These are phyloP conservation scores for Agrilus planipennis DNA, from an alignment of 1,140 invertebrate genomes.

Conservation along the genomic window DNA sequence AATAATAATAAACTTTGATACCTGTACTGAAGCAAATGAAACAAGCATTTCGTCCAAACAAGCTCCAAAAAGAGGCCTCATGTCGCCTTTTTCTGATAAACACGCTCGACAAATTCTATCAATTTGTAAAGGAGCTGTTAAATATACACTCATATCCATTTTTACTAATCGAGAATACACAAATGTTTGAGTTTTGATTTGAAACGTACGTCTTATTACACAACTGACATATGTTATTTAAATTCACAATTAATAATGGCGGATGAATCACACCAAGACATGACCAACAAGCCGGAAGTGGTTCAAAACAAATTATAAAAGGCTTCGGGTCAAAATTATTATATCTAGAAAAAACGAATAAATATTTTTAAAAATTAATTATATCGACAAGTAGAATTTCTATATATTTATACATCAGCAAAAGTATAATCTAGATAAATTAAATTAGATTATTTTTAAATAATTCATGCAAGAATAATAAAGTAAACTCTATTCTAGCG, in stretches of 20 bases:
- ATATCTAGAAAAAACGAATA: background rate
- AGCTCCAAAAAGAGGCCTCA: constrained; percentile 35
- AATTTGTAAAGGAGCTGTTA: constrained; percentile 30
- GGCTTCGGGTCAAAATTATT: constrained; percentile 2
- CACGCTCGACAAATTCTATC: constrained; percentile 35
- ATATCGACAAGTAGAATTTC: no score
- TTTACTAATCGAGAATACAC: constrained; percentile 20
- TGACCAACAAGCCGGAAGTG: no score
- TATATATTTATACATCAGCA: no score
- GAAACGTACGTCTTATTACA: constrained; percentile 16
- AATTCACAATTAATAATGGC: constrained; percentile 6
- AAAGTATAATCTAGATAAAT: no score
- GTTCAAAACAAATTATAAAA: no score
- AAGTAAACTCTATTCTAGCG: no score
- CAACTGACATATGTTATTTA: constrained; percentile 7
- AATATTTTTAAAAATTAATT: no score
- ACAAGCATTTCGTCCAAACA: constrained; percentile 37
- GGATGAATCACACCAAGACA: constrained; percentile 7
- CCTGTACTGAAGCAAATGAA: constrained; percentile 32
- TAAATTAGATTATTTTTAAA: no score
- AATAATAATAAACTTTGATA: no score
- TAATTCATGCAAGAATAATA: no score
- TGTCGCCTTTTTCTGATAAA: constrained; percentile 33
- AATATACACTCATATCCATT: constrained; percentile 32
- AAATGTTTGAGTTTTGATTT: constrained; percentile 12